A percentile compares a stretch with the other conserved stretches of the same genome.
Conservation (phyloP, 2,797 vertebrate genomes). For the Sebastes itinus region DNA sequence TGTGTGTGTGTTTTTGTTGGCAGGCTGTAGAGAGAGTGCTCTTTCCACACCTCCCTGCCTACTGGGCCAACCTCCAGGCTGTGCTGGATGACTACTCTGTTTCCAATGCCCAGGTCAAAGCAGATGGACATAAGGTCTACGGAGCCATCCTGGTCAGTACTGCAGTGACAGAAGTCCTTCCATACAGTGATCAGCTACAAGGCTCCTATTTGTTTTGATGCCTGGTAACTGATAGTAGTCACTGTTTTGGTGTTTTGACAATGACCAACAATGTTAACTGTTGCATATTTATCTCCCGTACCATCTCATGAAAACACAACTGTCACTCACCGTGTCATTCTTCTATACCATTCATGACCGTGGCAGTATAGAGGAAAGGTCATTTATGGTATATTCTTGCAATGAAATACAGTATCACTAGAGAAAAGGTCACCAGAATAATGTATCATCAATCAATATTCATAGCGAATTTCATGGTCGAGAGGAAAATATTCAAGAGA, state of each 20-base stretch:
- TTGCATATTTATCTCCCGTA: not conserved
- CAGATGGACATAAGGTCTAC: slow-evolving; percentile 95
- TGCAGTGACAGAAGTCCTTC: too few species aligned
- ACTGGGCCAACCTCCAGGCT: slow-evolving; percentile 93
- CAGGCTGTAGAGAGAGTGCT: slow-evolving; percentile 93
- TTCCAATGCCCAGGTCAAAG: slow-evolving; percentile 95
- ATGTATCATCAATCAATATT: not conserved
- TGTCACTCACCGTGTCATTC: not conserved
- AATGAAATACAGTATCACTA: not conserved
- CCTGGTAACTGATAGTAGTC: not conserved
- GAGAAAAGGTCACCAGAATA: not conserved
- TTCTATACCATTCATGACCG: too few species aligned
- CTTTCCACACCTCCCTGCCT: slow-evolving; percentile 92
- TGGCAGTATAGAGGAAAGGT: not conserved
- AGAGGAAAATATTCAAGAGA: not conserved
- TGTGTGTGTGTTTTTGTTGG: not conserved
- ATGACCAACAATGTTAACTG: too few species aligned
- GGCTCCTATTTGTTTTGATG: not conserved
- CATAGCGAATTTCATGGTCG: not conserved
- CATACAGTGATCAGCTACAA: not conserved
- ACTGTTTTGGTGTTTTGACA: not conserved
- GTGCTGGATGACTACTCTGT: slow-evolving; percentile 94
- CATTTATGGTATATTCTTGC: not conserved
- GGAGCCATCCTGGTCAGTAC: slow-evolving; percentile 92
- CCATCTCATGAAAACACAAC: not conserved